phyloP scores from a whole-genome alignment of 2,888 invertebrate species.

The Amorpha juglandis region DNA sequence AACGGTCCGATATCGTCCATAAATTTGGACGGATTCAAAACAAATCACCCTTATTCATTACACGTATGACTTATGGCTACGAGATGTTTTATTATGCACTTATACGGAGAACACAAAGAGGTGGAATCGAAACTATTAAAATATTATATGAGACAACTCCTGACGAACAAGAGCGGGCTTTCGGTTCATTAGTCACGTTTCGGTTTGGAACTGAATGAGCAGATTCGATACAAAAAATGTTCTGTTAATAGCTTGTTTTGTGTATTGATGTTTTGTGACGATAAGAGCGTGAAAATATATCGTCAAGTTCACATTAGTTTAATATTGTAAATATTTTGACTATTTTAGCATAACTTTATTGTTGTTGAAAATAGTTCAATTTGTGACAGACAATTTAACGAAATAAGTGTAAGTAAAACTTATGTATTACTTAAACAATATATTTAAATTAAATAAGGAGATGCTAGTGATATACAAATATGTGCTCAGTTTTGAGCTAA shows the following conservation, averaged over 20 bases:
- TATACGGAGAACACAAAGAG: constrained; percentile 71
- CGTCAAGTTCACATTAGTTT: constrained; percentile 2
- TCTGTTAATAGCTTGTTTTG: constrained; percentile 43
- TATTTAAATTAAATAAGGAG: no score
- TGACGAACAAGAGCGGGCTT: constrained; percentile 56
- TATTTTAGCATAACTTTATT: constrained; percentile 9
- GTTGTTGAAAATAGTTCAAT: background rate
- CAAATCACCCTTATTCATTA: constrained; percentile 85
- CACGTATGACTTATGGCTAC: constrained; percentile 80
- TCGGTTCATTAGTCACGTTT: constrained; percentile 79
- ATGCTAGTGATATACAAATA: no score
- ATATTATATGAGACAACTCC: constrained; percentile 61
- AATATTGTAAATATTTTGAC: constrained; percentile 18
- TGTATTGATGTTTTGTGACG: constrained; percentile 46
- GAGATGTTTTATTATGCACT: constrained; percentile 77
- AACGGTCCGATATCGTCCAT: constrained; percentile 77
- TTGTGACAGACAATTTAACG: no score
- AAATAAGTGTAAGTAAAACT: no score
- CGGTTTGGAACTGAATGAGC: constrained; percentile 35
- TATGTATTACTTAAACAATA: no score
- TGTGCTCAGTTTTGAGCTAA: no score
- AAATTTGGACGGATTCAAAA: constrained; percentile 83
- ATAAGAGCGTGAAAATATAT: constrained; percentile 50
- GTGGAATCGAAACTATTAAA: constrained; percentile 55
- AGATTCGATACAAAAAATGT: constrained; percentile 27